Percentiles rank a stretch among this genome's conserved stretches.
These are phyloP conservation scores for Odontesthes bonariensis DNA, from an alignment of 2,113 vertebrate genomes.

Conservation along the genomic window DNA sequence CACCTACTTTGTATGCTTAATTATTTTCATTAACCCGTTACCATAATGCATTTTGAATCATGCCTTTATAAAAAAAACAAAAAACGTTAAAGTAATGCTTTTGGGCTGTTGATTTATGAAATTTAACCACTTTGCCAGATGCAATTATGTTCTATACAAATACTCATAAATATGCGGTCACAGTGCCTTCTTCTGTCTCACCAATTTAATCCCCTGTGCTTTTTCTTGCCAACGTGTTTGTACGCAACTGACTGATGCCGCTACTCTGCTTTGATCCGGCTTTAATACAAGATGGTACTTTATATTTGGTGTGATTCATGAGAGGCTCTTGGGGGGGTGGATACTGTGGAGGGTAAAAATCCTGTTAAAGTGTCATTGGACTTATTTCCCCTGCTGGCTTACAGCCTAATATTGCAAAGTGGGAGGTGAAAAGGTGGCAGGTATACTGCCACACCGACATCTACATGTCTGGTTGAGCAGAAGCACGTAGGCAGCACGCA, in stretches of 20 bases:
- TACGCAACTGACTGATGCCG: neutral
- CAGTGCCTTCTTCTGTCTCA: neutral
- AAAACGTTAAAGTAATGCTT: neutral
- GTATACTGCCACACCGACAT: slow-evolving; percentile 4
- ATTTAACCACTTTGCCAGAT: neutral
- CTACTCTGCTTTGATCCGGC: slow-evolving; percentile 17
- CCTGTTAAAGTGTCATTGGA: slow-evolving; percentile 48
- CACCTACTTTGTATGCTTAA: too few relatives aligned
- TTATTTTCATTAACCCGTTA: slow-evolving; percentile 1
- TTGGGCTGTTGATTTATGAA: neutral
- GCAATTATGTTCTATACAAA: too few relatives aligned
- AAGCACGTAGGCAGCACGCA: neutral
- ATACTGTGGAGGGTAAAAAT: slow-evolving; percentile 32
- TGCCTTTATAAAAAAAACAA: neutral
- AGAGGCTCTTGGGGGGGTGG: slow-evolving; percentile 19
- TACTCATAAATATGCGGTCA: too few relatives aligned
- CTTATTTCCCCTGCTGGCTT: slow-evolving; percentile 52
- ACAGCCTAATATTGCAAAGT: slow-evolving; percentile 24
- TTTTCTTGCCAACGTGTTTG: neutral
- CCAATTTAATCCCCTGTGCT: too few relatives aligned
- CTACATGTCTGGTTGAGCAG: neutral
- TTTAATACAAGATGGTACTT: slow-evolving; percentile 29
- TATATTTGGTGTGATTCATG: slow-evolving; percentile 35
- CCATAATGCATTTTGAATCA: neutral
- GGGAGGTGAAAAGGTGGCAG: neutral